Percentiles rank a stretch among this genome's conserved stretches.
These are phyloP conservation scores for Orthonyx spaldingii DNA, from an alignment of 2,113 vertebrate species.

Conservation along the genomic window DNA sequence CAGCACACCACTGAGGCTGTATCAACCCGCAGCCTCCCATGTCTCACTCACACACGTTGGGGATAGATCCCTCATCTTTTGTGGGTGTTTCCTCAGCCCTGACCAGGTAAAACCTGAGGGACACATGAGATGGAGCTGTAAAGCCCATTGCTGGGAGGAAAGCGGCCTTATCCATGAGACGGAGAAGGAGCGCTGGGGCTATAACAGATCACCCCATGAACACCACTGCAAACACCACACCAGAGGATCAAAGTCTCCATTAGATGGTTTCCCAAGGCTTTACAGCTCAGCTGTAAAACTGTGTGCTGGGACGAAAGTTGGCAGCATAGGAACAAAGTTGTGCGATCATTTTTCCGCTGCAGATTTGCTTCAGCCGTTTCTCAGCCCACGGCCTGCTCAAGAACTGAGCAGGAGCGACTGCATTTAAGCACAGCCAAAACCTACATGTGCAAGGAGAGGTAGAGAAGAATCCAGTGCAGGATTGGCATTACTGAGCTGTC, in stretches of 20 bases:
- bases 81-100: neutral
- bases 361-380: neutral
- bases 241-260: neutral
- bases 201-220: neutral
- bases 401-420: neutral
- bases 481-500: neutral
- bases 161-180: fast-evolving
- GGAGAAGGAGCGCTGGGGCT: neutral
- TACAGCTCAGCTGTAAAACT: neutral
- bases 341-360: neutral
- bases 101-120: neutral
- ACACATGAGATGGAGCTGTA: neutral
- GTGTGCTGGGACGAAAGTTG: neutral
- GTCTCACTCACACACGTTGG: neutral
- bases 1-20: neutral
- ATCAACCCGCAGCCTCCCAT: neutral
- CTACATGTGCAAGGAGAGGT: neutral
- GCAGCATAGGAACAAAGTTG: neutral
- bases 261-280: neutral
- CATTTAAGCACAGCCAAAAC: neutral
- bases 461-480: neutral
- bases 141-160: neutral
- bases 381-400: neutral
- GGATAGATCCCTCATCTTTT: neutral
- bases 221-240: neutral